Conservation (phyloP, 2,888 invertebrate species). For the Catocala nupta region DNA sequence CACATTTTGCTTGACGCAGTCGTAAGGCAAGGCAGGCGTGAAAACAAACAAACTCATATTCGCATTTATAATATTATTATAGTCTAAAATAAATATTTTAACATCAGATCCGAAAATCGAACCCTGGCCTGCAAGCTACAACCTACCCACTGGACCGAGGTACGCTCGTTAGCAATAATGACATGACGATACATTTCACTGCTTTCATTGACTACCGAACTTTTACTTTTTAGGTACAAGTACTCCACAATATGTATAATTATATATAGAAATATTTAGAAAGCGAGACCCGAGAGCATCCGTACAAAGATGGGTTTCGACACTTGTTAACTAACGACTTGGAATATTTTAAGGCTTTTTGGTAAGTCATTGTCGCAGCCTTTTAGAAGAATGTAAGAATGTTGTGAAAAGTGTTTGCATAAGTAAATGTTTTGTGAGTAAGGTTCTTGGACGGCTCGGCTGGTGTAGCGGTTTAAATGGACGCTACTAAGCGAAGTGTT, state of each 20-base stretch:
- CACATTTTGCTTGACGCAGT: too few relatives aligned
- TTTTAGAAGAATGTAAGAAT: too few relatives aligned
- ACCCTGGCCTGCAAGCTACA: not conserved
- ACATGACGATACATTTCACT: slow-evolving; percentile 25
- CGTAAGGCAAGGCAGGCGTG: too few relatives aligned
- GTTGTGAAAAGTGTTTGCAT: too few relatives aligned
- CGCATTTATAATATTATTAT: too few relatives aligned
- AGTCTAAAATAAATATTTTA: too few relatives aligned
- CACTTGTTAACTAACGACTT: slow-evolving; percentile 28
- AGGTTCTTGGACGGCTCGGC: too few relatives aligned
- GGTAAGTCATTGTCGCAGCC: not conserved
- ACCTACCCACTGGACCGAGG: not conserved
- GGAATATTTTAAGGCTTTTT: slow-evolving; percentile 14
- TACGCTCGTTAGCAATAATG: slow-evolving; percentile 5
- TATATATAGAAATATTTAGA: slow-evolving; percentile 45
- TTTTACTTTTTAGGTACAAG: slow-evolving; percentile 41
- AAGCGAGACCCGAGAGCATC: slow-evolving; percentile 37
- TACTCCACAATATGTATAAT: slow-evolving; percentile 37
- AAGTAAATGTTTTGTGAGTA: too few relatives aligned
- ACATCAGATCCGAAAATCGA: not conserved
- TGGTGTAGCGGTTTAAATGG: too few relatives aligned
- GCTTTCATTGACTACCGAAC: slow-evolving; percentile 27
- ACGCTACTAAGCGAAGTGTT: too few relatives aligned
- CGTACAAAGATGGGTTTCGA: slow-evolving; percentile 4
- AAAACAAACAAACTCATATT: too few relatives aligned